These are phyloP conservation scores for Peromyscus maniculatus DNA, from an alignment of 2,113 vertebrate species.

Conservation along the genomic window DNA sequence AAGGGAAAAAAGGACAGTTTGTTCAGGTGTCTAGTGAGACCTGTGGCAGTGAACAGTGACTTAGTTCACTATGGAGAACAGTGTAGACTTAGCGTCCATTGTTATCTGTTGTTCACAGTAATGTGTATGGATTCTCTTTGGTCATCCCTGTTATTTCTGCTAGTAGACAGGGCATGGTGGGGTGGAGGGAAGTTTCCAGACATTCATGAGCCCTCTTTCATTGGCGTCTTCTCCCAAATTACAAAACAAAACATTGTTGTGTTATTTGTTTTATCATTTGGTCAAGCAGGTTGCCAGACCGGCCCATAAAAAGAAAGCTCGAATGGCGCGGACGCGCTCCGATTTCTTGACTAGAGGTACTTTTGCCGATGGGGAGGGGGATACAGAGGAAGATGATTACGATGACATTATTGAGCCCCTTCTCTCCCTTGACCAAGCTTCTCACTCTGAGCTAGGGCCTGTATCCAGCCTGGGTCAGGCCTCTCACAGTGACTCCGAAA, in stretches of 20 bases:
- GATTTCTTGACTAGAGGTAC: conserved; percentile 99
- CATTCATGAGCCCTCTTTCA: conserved; percentile 71
- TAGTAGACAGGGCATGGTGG: conserved; percentile 48
- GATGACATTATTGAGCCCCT: conserved; percentile 91
- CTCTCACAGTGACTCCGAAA: conserved; percentile 99
- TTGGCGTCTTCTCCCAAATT: conserved; percentile 79
- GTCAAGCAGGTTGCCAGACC: conserved; percentile 92
- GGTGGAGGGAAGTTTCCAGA: conserved; percentile 63
- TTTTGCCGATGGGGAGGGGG: conserved; percentile 93
- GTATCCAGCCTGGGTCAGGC: conserved; percentile 92
- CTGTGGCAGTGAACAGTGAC: background rate
- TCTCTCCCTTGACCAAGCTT: conserved; percentile 91
- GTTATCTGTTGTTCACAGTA: conserved; percentile 70
- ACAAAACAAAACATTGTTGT: conserved; percentile 81
- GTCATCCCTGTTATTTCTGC: conserved; percentile 44
- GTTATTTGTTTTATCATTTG: conserved; percentile 90
- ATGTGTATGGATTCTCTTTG: conserved; percentile 78
- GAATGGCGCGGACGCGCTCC: conserved; percentile 99
- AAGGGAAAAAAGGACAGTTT: conserved; percentile 55
- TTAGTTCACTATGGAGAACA: conserved; percentile 57
- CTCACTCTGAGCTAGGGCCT: conserved; percentile 91
- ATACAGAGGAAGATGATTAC: conserved; percentile 97
- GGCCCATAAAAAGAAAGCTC: conserved; percentile 99
- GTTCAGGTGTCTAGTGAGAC: conserved; percentile 59
- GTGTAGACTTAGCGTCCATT: conserved; percentile 54